Evolutionary conservation across 1,140 invertebrate species (phyloP).

Genomic region (Cataglyphis hispanica): DNA sequence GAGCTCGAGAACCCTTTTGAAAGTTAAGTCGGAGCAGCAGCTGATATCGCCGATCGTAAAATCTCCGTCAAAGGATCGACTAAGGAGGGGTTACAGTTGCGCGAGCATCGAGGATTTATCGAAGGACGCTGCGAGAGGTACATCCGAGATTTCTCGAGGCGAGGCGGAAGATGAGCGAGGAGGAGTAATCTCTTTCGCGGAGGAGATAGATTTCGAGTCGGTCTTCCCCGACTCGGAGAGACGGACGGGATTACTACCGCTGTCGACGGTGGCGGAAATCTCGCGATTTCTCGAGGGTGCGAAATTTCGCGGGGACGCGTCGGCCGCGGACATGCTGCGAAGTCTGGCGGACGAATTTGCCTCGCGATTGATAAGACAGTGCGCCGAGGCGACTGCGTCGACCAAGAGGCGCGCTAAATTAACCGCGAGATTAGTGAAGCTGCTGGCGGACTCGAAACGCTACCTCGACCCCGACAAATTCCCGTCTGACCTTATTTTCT

Average conservation of each 20-base stretch:
- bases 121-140: slow-evolving; percentile 57
- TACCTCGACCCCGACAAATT: slow-evolving; percentile 76
- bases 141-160: slow-evolving; percentile 24
- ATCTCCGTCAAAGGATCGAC: background rate
- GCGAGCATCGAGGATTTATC: slow-evolving; percentile 38
- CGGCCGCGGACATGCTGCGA: slow-evolving; percentile 65
- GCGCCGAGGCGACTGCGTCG: slow-evolving; percentile 14
- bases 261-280: slow-evolving; percentile 71
- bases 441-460: slow-evolving; percentile 78
- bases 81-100: slow-evolving; percentile 47
- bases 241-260: slow-evolving; percentile 49
- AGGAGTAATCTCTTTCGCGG: slow-evolving; percentile 24
- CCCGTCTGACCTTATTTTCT: slow-evolving; percentile 74
- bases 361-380: slow-evolving; percentile 58
- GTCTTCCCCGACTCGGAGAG: background rate
- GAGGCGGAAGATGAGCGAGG: slow-evolving; percentile 19
- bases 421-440: slow-evolving; percentile 75
- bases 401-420: slow-evolving; percentile 65
- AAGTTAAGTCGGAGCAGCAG: slow-evolving; percentile 48
- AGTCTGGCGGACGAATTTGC: slow-evolving; percentile 73
- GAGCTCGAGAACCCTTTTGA: background rate
- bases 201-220: slow-evolving; percentile 35
- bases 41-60: slow-evolving; percentile 49
- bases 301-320: slow-evolving; percentile 40
- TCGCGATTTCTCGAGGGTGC: slow-evolving; percentile 64